Percentiles rank a stretch among this genome's conserved stretches.
Evolutionary conservation across 2,888 invertebrate genomes (phyloP).

Genomic region (Drosophila prostipennis): DNA sequence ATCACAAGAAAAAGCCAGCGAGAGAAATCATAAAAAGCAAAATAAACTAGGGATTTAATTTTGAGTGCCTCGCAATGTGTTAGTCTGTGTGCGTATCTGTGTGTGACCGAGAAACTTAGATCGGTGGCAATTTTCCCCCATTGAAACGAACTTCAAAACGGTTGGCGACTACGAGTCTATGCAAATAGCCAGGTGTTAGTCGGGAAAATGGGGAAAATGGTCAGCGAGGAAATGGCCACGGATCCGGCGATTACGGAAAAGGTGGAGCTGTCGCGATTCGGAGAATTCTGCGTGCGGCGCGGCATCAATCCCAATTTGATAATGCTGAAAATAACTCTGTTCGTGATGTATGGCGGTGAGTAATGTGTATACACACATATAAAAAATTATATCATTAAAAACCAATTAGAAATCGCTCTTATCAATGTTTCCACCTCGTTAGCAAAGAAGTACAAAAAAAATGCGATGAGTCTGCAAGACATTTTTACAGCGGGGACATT

Average conservation of each 20-base stretch:
- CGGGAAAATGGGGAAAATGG: slow-evolving; percentile 77
- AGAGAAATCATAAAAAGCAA: slow-evolving; percentile 41
- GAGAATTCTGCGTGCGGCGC: slow-evolving; percentile 84
- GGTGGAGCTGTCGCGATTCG: slow-evolving; percentile 80
- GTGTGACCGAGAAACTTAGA: slow-evolving; percentile 50
- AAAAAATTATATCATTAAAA: slow-evolving; percentile 52
- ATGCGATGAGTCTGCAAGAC: background rate
- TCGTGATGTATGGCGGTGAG: slow-evolving; percentile 92
- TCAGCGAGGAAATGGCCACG: slow-evolving; percentile 80
- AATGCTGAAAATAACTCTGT: slow-evolving; percentile 92
- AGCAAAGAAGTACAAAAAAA: background rate
- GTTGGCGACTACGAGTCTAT: slow-evolving; percentile 44
- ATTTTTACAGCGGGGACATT: background rate
- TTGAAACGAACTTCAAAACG: slow-evolving; percentile 78
- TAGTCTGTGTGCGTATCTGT: slow-evolving; percentile 21
- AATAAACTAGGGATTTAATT: slow-evolving; percentile 74
- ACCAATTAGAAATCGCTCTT: slow-evolving; percentile 49
- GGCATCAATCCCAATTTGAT: slow-evolving; percentile 91
- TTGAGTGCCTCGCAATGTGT: slow-evolving; percentile 65
- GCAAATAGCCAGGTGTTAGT: slow-evolving; percentile 37
- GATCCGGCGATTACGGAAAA: slow-evolving; percentile 69
- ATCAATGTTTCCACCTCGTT: background rate
- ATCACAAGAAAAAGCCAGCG: slow-evolving; percentile 74
- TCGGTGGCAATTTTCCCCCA: slow-evolving; percentile 65
- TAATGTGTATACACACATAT: slow-evolving; percentile 46